Base-by-base conservation (phyloP, 2,888 invertebrate species). In the Geotrupes spiniger region DNA sequence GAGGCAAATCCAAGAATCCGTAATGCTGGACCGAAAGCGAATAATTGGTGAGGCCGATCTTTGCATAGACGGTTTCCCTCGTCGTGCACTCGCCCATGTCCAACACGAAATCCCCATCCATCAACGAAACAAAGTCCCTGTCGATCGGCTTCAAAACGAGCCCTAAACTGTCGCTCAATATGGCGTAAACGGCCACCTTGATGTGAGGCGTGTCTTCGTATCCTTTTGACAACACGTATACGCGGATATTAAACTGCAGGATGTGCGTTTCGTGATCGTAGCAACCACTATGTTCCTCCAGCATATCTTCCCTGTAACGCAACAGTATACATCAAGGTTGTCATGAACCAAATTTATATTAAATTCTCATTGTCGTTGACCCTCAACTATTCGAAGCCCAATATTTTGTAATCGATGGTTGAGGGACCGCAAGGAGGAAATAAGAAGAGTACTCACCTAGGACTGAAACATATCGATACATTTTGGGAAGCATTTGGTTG, bases 1-100 rank as follows among this genome's bases (percentile, higher is more conserved):
- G 28, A 4, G 65, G 66, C 16, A 64, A 46, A 49, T 62, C 54
- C 6, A 57, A 14, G 38, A 65, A 66, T 3, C 59, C 63, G 39
- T 52, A 63, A 33, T 61, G 56, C 31, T 63, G 64, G 4, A 49
- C 43, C 8, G 57, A 54, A 10, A 49, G 40, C 1, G 62, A 56
- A 3, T 38, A 36, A 44, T 65, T 66, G 4, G 49, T 53, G 2
- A 66, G 21, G n/a, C 52, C 46, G 5, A 66, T 25, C 15, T 52
- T 49, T 0, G 60, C 42, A 4, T 36, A 54, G 9, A 64, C 44
- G 1, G 57, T 58, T 46, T 65, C 66, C 15, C 49, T 53, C 1
- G 56, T 57, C 4, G 56, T 58, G 26, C 63, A 63, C 15, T 42
- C 38, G 1, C 65, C 66, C 38, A 65, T 11, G 54, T 65, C 48